phyloP scores from a whole-genome alignment of 2,113 vertebrate genomes.

The Taurulus bubalis region DNA sequence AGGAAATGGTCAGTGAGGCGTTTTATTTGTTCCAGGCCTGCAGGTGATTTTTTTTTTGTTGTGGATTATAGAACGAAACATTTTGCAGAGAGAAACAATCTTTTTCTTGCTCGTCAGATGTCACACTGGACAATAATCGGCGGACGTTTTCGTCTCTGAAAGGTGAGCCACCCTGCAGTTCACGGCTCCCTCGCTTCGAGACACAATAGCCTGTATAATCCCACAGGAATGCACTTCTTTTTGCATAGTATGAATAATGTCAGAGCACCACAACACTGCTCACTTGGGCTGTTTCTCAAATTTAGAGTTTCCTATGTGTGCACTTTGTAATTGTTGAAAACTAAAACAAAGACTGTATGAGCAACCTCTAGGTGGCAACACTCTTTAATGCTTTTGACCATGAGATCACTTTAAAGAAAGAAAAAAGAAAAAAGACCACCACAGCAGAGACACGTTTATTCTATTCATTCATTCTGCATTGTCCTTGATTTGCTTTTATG shows the following conservation, averaged over 20 bases:
- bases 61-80: background rate
- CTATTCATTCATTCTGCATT: constrained; percentile 55
- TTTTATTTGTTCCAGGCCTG: constrained; percentile 25
- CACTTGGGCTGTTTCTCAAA: constrained; percentile 34
- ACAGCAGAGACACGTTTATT: constrained; percentile 50
- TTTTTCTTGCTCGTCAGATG: constrained; percentile 37
- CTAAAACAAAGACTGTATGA: constrained; percentile 28
- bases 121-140: constrained; percentile 18
- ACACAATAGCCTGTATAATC: constrained; percentile 64
- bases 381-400: constrained; percentile 43
- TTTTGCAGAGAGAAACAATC: constrained; percentile 20
- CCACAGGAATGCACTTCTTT: constrained; percentile 50
- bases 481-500: constrained; percentile 57
- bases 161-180: constrained; percentile 14
- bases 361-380: constrained; percentile 63
- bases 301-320: constrained; percentile 22
- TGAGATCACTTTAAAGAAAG: constrained; percentile 23
- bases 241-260: constrained; percentile 45
- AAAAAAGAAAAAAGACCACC: constrained; percentile 41
- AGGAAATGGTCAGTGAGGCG: constrained; percentile 14
- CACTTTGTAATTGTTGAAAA: constrained; percentile 34
- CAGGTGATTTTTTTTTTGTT: constrained; percentile 12
- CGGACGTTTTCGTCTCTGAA: constrained; percentile 24
- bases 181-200: constrained; percentile 26
- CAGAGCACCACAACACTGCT: constrained; percentile 48